Evolutionary conservation across 1,140 invertebrate species (phyloP), one percentile per base, ranked within the genome.

Genomic region (Drosophila nigrodunni): DNA sequence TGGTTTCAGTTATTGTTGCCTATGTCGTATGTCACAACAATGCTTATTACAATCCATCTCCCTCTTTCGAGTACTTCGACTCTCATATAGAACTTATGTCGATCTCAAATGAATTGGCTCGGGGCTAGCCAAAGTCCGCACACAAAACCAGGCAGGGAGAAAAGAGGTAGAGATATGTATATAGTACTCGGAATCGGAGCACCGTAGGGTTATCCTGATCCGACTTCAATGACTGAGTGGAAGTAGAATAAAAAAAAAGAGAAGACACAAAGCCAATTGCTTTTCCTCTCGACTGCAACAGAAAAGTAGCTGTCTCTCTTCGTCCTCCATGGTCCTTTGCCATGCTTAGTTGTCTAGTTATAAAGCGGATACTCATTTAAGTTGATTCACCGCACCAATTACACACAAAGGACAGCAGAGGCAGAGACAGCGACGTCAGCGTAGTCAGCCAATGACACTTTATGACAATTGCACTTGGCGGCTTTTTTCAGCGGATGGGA

Each of bases 401-500:
- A 50, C 35, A 77, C 50, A 86, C 68, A 82, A 65, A 55, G 55
- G 62, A 11, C 65, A 58, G 39, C 30, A 54, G 15, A 15, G 15
- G 15, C 43, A 15, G 25, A 25, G 34, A 43, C 68, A 13, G 58
- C 39, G 52, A 11, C 46, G 46, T 46, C 41, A 18, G 18, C 43
- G n/a, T 74, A 74, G 86, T 71, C 85, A 90, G 85, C 85, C 85
- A 89, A 89, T 89, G 85, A 89, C 85, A 89, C 85, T 90, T 89
- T 89, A 89, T 89, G 85, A 89, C 85, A 89, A 89, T 89, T 90
- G 85, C 85, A 89, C 85, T 89, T 89, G 85, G 81, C 75, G 85
- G 78, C 81, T 76, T 77, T 39, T 52, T 13, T 10, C 4, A 62
- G 8, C 59, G 15, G 35, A 54, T n/a, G 30, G 50, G 11, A 47